Evolutionary conservation across 2,888 invertebrate genomes (phyloP).

Genomic region (Acheta domesticus): DNA sequence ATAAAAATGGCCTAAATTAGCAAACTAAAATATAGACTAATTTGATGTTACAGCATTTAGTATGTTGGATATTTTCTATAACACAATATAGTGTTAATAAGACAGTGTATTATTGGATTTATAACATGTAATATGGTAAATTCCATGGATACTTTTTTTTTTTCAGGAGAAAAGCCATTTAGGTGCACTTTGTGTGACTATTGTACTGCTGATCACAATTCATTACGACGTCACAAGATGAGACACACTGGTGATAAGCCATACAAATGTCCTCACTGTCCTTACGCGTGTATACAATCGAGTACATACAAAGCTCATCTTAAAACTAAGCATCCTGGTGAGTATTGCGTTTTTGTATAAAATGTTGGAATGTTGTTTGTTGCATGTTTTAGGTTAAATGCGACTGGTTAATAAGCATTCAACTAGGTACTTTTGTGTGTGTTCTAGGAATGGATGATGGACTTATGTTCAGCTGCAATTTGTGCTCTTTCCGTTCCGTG

Average conservation of each 20-base stretch:
- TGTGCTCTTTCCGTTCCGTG: slow-evolving; percentile 62
- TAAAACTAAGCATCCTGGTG: slow-evolving; percentile 70
- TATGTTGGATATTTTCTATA: too few species aligned
- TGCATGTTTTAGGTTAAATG: too few species aligned
- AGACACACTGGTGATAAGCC: slow-evolving; percentile 70
- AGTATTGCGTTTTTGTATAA: background rate
- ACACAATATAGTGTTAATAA: too few species aligned
- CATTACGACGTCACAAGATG: slow-evolving; percentile 73
- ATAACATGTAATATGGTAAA: too few species aligned
- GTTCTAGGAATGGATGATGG: slow-evolving; percentile 54
- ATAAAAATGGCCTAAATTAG: too few species aligned
- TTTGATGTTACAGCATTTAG: too few species aligned
- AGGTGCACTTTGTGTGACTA: slow-evolving; percentile 70
- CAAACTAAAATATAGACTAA: too few species aligned
- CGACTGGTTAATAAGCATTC: too few species aligned
- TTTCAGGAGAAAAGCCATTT: slow-evolving; percentile 71
- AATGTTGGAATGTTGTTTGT: background rate
- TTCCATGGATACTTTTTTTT: slow-evolving; percentile 34
- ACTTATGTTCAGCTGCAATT: slow-evolving; percentile 59
- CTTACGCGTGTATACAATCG: slow-evolving; percentile 77
- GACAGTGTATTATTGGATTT: too few species aligned
- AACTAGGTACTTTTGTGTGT: background rate
- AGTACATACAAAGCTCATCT: slow-evolving; percentile 74
- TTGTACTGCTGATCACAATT: slow-evolving; percentile 74
- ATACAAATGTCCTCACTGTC: slow-evolving; percentile 75